A percentile compares a stretch with the other conserved stretches of the same genome.
Conservation (phyloP, 2,888 invertebrate genomes). For the Rhagophthalmus giganteus region DNA sequence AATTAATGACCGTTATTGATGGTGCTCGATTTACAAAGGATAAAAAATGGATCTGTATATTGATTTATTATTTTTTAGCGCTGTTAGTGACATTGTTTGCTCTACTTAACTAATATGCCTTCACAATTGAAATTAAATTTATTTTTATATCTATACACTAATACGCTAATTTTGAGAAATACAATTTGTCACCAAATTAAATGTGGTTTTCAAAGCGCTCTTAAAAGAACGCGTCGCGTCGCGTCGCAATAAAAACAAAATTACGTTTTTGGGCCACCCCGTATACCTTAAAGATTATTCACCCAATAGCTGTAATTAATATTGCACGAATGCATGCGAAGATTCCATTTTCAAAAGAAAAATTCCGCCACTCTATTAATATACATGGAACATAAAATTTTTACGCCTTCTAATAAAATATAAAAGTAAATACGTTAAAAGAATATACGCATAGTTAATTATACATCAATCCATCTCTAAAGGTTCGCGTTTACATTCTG, state of each 20-base stretch:
- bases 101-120: constrained; percentile 24
- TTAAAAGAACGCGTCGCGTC: too few relatives aligned
- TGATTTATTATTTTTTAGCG: constrained; percentile 31
- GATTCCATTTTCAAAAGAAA: constrained; percentile 15
- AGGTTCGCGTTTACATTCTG: constrained; percentile 18
- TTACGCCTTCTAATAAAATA: constrained; percentile 23
- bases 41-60: constrained; percentile 30
- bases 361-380: constrained; percentile 15
- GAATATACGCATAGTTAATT: constrained; percentile 21
- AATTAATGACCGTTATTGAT: constrained; percentile 41
- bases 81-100: constrained; percentile 28
- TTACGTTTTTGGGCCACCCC: too few relatives aligned
- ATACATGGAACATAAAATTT: constrained; percentile 21
- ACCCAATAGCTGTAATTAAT: constrained; percentile 2
- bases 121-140: constrained; percentile 5
- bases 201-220: too few relatives aligned
- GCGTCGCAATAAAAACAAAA: too few relatives aligned
- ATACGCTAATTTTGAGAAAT: neutral
- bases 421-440: constrained; percentile 18
- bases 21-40: constrained; percentile 31
- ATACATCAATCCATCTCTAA: constrained; percentile 15
- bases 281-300: too few relatives aligned
- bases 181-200: too few relatives aligned
- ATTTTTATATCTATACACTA: constrained; percentile 1
- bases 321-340: constrained; percentile 8